These are phyloP conservation scores for Porites lutea DNA, from an alignment of 64 coral and sea anemone species.

Conservation along the genomic window DNA sequence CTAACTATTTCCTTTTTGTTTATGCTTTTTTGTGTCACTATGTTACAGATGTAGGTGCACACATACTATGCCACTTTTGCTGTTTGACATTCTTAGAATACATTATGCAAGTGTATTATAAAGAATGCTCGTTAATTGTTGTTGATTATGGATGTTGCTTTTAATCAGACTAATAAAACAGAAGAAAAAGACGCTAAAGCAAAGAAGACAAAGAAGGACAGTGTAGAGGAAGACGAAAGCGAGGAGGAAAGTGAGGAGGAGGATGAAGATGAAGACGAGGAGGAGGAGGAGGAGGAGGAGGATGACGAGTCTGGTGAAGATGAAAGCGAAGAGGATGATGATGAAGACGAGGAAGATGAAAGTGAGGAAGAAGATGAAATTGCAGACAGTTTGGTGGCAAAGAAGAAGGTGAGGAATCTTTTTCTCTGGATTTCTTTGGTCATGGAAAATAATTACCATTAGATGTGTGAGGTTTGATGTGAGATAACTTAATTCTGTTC, in stretches of 20 bases:
- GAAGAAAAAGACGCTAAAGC: neutral
- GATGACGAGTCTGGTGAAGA: conserved; percentile 26
- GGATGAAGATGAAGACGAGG: neutral
- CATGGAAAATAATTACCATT: no score
- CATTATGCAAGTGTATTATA: no score
- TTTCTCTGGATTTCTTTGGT: no score
- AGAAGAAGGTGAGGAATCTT: conserved; percentile 28
- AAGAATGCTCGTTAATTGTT: no score
- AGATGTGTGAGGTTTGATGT: no score
- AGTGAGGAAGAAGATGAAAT: conserved; percentile 59
- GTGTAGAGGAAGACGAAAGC: conserved; percentile 16
- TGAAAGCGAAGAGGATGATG: conserved; percentile 18
- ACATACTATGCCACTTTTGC: no score
- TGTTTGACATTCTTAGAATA: no score
- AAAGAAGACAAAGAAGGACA: neutral
- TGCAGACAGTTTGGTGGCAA: neutral
- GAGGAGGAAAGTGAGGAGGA: neutral
- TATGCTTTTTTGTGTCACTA: no score
- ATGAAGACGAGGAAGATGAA: conserved; percentile 34
- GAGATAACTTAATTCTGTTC: no score
- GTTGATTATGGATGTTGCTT: no score
- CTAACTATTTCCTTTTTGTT: no score
- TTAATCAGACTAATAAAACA: neutral
- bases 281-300: neutral
- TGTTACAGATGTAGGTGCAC: no score